Evolutionary conservation across 2,888 invertebrate species (phyloP).

Genomic region (Philaethria dido): DNA sequence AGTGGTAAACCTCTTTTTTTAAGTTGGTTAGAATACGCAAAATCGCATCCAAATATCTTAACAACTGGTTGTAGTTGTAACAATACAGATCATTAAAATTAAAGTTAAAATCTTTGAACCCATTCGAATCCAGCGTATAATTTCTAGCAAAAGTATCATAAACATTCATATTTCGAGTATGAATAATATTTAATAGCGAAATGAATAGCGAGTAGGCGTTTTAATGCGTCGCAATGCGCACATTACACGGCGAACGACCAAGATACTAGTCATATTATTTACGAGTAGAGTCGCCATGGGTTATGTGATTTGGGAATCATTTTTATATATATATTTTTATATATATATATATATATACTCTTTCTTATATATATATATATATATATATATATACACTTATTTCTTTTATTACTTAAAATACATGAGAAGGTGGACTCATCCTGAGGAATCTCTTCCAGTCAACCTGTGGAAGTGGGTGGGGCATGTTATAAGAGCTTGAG

Average conservation of each 20-base stretch:
- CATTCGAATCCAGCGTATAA: constrained; percentile 33
- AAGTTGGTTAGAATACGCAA: no score
- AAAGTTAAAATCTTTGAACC: constrained; percentile 18
- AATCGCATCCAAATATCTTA: not conserved
- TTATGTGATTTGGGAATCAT: not conserved
- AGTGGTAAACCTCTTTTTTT: no score
- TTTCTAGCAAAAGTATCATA: constrained; percentile 42
- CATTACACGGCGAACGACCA: constrained; percentile 46
- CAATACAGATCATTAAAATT: constrained; percentile 10
- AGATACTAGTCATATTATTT: constrained; percentile 55
- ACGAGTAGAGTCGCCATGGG: constrained; percentile 48
- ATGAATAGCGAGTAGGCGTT: constrained; percentile 68
- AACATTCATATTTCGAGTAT: constrained; percentile 43
- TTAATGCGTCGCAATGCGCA: constrained; percentile 65
- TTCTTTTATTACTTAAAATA: no score
- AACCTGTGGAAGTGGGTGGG: no score
- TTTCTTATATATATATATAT: no score
- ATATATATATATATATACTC: no score
- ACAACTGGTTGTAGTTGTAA: no score
- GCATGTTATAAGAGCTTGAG: no score
- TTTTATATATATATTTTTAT: not conserved
- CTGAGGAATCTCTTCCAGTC: no score
- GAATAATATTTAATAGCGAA: constrained; percentile 58
- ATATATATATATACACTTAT: no score
- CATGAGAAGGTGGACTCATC: no score